Evolutionary conservation across 1,140 invertebrate genomes (phyloP), one percentile per base, ranked within the genome.

Genomic region (Drosophila pachea): DNA sequence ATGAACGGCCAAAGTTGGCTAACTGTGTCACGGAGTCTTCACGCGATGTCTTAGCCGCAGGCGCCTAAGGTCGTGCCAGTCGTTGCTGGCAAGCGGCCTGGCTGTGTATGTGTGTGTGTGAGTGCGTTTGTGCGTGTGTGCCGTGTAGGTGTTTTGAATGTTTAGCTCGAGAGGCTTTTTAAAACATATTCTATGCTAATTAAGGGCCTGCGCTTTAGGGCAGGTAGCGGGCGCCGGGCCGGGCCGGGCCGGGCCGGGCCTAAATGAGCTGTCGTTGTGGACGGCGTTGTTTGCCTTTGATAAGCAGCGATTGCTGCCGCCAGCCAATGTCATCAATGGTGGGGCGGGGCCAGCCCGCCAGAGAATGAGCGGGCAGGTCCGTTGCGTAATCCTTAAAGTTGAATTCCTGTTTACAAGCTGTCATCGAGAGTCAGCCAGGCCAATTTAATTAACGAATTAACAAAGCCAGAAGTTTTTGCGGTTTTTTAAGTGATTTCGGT

Each of bases 131-230:
- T 22, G 40, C 4, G 29, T 4, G 31, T 33, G 16, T 22, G 43
- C 58, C 76, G 73, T 86, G 69, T 79, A 84, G 81, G 81, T 84
- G 81, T 76, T 84, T 84, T 79, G 79, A 84, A 84, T 86, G 81
- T 86, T 84, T 84, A 84, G 81, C 79, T 74, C 73, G 86, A 84
- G 81, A 81, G 81, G 81, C 81, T 86, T 84, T 84, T 84, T 86
- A 84, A 81, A 81, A 84, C 81, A 84, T 76, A 84, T 84, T 84
- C 81, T 86, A 84, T 84, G 81, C 81, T 84, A 84, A 84, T 84
- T 84, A 84, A 84, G 81, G 73, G 74, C 65, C 73, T 64, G 62
- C 73, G 52, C 73, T 61, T 42, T 7, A 36, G 48, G 68, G 49
- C 31, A 8, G 9, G 12, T 11, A 38, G 16, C 6, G 38, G 40